These are phyloP conservation scores for Brachypteracias leptosomus DNA, from an alignment of 2,113 vertebrate genomes.

Conservation along the genomic window DNA sequence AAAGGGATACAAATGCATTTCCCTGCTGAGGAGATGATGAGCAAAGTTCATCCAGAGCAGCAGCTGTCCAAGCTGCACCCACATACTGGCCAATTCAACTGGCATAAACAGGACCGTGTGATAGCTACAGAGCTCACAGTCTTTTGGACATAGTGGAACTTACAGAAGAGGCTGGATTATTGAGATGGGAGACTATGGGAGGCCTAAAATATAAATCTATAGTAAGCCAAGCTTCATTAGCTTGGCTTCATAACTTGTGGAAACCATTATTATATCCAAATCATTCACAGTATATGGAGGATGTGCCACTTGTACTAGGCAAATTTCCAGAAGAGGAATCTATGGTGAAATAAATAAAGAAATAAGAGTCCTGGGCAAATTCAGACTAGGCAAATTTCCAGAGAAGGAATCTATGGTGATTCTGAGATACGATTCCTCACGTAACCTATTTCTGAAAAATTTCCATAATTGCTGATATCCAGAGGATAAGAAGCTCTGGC, in stretches of 20 bases:
- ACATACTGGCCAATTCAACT: background rate
- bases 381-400: background rate
- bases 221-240: conserved; percentile 17
- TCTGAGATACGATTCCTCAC: background rate
- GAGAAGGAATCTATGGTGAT: background rate
- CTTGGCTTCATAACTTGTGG: background rate
- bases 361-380: background rate
- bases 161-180: background rate
- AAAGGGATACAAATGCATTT: background rate
- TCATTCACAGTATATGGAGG: background rate
- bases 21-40: background rate
- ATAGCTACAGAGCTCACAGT: background rate
- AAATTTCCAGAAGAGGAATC: background rate
- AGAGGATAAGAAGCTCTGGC: background rate
- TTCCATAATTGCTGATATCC: background rate
- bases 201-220: background rate
- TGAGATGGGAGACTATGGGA: background rate
- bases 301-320: background rate
- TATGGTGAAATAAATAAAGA: background rate
- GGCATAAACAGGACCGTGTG: background rate
- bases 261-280: background rate
- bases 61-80: background rate
- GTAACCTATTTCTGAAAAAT: background rate
- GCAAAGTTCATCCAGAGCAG: background rate
- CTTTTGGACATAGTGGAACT: background rate